Base-by-base conservation (phyloP, 2,113 vertebrate species). In the Sinocyclocheilus rhinocerous region DNA sequence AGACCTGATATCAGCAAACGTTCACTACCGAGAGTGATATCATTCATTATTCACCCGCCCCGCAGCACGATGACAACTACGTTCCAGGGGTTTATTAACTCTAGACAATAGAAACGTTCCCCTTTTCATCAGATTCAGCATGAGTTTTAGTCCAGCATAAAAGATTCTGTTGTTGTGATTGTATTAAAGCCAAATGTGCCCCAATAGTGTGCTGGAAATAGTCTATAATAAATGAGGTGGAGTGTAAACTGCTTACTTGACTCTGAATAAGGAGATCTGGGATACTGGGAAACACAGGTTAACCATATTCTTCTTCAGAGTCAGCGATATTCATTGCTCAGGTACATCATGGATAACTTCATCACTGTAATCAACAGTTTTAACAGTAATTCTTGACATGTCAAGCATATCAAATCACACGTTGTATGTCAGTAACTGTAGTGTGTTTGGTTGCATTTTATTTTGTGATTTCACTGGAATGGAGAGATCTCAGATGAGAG, bases 11-110 rank as follows among this genome's bases (percentile, higher is more conserved):
- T 24, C 78, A 88, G 63, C 73, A 77, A 57, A 29, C 10, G 39
- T 42, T 18, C 73, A 48, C 63, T 26, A 72, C 29, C 4, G 77
- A 50, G 57, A 85, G 13, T 16, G 12, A 67, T 16, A 39, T 16
- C 63, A 72, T 88, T 72, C 45, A 88, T 88, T 78, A 85, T 85
- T 88, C 81, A 88, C n/a, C 22, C 10, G 50, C n/a, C 42, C 78
- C 9, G 4, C 22, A 59, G 61, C 36, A 50, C 20, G 20, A 70
- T 11, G 65, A 69, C 72, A 83, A 83, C 76, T 52, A 29, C 22
- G 18, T 76, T 33, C 29, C 67, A 67, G 26, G 11, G 48, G 45
- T 69, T 85, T 55, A 61, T 76, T 59, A 75, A 48, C 59, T 61
- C 8, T 61, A 69, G 4, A 45, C 36, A 26, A 29, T 65, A 55